These are phyloP conservation scores for Pseudopleuronectes americanus DNA, from an alignment of 2,797 vertebrate species.

Conservation along the genomic window DNA sequence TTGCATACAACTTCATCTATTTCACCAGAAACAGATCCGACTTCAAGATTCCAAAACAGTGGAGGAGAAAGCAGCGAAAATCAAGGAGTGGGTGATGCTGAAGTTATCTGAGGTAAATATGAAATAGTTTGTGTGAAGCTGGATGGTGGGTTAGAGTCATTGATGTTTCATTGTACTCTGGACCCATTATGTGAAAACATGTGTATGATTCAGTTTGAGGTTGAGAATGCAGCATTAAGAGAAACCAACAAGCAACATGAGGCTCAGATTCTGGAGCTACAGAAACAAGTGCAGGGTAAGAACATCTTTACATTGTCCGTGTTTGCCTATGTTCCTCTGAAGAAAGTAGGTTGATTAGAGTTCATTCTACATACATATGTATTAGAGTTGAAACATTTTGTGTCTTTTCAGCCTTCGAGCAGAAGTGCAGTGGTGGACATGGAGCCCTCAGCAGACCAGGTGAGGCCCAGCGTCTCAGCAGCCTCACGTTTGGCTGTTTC, in stretches of 20 bases:
- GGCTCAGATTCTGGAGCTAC: constrained; percentile 89
- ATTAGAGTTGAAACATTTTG: neutral
- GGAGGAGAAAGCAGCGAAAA: constrained; percentile 98
- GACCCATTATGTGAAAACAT: neutral
- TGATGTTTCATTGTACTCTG: neutral
- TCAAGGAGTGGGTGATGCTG: constrained; percentile 98
- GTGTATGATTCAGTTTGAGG: constrained; percentile 87
- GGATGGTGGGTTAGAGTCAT: neutral
- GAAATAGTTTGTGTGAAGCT: neutral
- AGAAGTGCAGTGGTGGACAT: constrained; percentile 44
- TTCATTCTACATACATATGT: neutral
- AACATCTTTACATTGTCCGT: neutral
- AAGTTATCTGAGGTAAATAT: constrained; percentile 92
- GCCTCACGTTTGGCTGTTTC: constrained; percentile 95
- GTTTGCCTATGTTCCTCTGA: neutral
- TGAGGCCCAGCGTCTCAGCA: constrained; percentile 92
- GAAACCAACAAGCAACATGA: constrained; percentile 91
- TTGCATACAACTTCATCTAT: neutral
- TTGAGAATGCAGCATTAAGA: constrained; percentile 93
- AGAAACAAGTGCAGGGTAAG: constrained; percentile 90
- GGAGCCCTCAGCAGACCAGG: constrained; percentile 69
- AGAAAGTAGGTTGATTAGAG: neutral
- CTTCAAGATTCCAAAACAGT: constrained; percentile 95
- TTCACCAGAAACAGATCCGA: constrained; percentile 90
- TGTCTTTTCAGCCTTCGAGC: constrained; percentile 74